Evolutionary conservation across 2,797 vertebrate genomes (phyloP).

Genomic region (Schizopygopsis pylzovi): DNA sequence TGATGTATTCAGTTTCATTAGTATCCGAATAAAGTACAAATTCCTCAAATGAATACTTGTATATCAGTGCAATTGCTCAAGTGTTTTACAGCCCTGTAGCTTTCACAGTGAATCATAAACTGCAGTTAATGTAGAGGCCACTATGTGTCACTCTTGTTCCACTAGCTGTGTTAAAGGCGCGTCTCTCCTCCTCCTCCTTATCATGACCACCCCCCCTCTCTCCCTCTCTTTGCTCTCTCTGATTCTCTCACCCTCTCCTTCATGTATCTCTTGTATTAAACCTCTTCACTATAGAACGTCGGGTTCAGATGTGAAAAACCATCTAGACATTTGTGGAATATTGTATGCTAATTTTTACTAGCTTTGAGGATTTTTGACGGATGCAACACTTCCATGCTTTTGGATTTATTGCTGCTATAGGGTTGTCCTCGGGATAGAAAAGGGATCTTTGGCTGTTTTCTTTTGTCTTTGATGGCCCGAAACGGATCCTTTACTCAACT

Average conservation of each 20-base stretch:
- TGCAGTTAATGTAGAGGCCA: constrained; percentile 34
- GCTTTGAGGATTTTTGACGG: neutral
- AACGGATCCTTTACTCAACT: neutral
- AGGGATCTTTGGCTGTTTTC: constrained; percentile 11
- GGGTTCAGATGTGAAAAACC: neutral
- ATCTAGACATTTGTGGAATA: neutral
- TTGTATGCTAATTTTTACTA: neutral
- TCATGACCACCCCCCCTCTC: constrained; percentile 4
- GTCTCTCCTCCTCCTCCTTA: constrained; percentile 37
- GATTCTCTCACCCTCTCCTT: neutral
- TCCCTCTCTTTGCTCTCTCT: neutral
- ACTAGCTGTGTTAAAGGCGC: constrained; percentile 8
- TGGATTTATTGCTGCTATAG: constrained; percentile 5
- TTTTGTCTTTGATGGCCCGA: constrained; percentile 17
- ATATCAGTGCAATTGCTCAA: neutral
- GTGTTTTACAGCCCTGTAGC: neutral
- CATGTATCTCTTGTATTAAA: neutral
- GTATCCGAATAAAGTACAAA: neutral
- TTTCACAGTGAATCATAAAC: neutral
- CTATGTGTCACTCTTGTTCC: constrained; percentile 59
- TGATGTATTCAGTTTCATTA: neutral
- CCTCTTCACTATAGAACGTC: neutral
- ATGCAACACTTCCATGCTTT: neutral
- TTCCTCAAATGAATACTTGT: neutral
- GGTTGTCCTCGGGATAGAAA: neutral